phyloP scores from a whole-genome alignment of 2,113 vertebrate genomes.

The Anolis sagrei region DNA sequence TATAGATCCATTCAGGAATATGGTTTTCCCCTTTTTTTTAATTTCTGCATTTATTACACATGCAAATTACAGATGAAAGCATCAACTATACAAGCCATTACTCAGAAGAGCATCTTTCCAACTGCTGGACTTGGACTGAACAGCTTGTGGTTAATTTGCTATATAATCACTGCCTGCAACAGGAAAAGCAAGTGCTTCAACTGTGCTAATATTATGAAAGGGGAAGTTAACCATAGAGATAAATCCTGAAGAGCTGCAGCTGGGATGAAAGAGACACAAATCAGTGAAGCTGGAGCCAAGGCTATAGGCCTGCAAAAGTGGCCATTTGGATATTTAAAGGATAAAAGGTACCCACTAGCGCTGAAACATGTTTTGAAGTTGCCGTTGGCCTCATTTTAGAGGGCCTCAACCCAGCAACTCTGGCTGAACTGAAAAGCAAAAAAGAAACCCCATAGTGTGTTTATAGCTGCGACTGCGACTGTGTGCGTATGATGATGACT shows the following conservation, averaged over 20 bases:
- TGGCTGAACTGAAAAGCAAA: constrained; percentile 1
- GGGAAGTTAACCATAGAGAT: constrained; percentile 81
- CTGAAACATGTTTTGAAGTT: constrained; percentile 66
- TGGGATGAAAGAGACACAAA: constrained; percentile 73
- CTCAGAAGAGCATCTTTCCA: constrained; percentile 81
- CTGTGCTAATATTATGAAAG: constrained; percentile 85
- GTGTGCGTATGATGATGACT: background rate
- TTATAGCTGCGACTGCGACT: background rate
- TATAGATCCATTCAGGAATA: constrained; percentile 57
- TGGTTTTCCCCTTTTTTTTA: constrained; percentile 59
- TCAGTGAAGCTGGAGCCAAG: constrained; percentile 67
- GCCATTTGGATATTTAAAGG: constrained; percentile 69
- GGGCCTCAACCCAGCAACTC: constrained; percentile 60
- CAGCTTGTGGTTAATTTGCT: constrained; percentile 88
- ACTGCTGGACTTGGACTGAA: constrained; percentile 80
- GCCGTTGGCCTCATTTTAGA: constrained; percentile 50
- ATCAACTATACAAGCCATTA: constrained; percentile 82
- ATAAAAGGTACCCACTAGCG: constrained; percentile 67
- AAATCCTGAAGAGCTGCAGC: constrained; percentile 72
- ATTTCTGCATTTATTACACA: constrained; percentile 81
- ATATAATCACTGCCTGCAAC: constrained; percentile 84
- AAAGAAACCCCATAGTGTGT: background rate
- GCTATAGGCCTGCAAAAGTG: constrained; percentile 67
- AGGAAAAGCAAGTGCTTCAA: constrained; percentile 75
- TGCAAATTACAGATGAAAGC: constrained; percentile 83